These are phyloP conservation scores for Probosciger aterrimus DNA, from an alignment of 2,113 vertebrate genomes.

Conservation along the genomic window DNA sequence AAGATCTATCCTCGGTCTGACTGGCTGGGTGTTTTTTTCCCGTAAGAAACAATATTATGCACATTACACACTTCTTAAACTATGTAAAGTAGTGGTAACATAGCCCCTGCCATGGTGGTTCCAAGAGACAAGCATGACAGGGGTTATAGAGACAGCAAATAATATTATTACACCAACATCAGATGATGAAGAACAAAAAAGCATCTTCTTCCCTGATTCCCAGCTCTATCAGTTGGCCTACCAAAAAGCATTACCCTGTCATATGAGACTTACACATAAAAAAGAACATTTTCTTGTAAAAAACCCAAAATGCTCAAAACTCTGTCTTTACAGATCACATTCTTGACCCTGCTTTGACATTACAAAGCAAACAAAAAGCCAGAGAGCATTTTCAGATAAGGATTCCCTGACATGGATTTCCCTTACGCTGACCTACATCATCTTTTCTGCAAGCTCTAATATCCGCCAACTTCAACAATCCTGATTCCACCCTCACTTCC, in stretches of 20 bases:
- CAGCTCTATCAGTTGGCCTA: neutral
- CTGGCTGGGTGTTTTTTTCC: fast-evolving
- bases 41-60: neutral
- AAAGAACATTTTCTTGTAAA: conserved; percentile 32
- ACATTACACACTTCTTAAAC: neutral
- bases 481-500: neutral
- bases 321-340: conserved; percentile 22
- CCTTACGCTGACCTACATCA: conserved; percentile 28
- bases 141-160: neutral
- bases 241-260: neutral
- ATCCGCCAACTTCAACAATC: neutral
- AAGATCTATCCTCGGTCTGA: neutral
- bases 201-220: neutral
- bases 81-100: neutral
- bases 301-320: neutral
- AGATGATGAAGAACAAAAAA: neutral
- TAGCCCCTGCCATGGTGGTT: neutral
- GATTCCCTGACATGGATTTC: conserved; percentile 36
- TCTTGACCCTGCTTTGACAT: conserved; percentile 56
- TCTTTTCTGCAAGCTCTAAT: conserved; percentile 16
- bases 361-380: conserved; percentile 55
- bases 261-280: neutral
- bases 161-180: neutral
- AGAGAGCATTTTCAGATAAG: conserved; percentile 58
- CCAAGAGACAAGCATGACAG: neutral